These are phyloP conservation scores for Amphiura filiformis DNA, from an alignment of 35 echinoderm and acorn worm genomes.

Conservation along the genomic window DNA sequence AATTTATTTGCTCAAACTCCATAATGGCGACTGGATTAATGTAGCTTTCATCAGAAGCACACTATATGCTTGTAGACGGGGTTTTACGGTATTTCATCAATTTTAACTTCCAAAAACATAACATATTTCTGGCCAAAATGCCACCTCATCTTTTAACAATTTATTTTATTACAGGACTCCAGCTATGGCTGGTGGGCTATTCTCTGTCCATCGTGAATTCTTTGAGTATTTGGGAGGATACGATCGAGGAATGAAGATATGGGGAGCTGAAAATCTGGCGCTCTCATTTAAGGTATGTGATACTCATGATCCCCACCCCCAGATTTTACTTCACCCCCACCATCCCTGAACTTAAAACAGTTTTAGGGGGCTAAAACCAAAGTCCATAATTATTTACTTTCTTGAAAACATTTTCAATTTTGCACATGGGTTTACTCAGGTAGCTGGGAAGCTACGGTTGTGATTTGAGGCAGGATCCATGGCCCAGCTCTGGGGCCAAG, in stretches of 20 bases:
- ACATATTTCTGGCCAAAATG: too few relatives aligned
- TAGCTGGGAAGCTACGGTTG: too few relatives aligned
- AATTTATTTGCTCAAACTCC: too few relatives aligned
- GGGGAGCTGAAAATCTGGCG: conserved; percentile 88
- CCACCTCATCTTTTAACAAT: too few relatives aligned
- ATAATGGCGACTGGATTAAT: too few relatives aligned
- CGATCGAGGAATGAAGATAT: conserved; percentile 62
- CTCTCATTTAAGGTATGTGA: conserved; percentile 79
- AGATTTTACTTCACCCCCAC: not conserved
- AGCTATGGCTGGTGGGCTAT: conserved; percentile 78
- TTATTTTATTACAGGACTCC: conserved; percentile 57
- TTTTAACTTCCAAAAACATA: too few relatives aligned
- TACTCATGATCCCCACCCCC: not conserved
- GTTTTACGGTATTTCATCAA: too few relatives aligned
- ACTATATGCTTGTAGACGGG: too few relatives aligned
- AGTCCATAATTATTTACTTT: not conserved
- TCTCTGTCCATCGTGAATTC: conserved; percentile 69
- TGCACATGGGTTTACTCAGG: too few relatives aligned
- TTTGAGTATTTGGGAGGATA: conserved; percentile 61
- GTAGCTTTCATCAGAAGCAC: too few relatives aligned
- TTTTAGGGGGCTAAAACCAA: not conserved
- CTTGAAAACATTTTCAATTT: not conserved
- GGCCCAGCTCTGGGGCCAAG: too few relatives aligned
- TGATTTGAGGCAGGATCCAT: too few relatives aligned
- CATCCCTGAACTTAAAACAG: not conserved